Percentiles rank a stretch among this genome's conserved stretches.
phyloP scores from a whole-genome alignment of 1,140 invertebrate genomes.

The Drosophila fuyamai region DNA sequence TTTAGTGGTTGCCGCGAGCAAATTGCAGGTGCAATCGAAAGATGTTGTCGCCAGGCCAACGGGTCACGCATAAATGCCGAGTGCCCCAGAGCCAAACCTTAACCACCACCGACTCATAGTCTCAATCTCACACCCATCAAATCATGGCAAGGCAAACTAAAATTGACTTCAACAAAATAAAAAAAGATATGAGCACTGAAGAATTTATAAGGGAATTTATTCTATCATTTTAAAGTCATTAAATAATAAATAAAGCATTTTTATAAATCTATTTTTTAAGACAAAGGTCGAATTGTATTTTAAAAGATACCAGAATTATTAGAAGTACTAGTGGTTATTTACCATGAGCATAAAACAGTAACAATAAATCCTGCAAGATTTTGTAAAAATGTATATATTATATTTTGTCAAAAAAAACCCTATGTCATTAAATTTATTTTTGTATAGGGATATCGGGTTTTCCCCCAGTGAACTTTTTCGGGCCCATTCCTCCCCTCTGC shows the following conservation, averaged over 20 bases:
- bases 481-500: not conserved
- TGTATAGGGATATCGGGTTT: not conserved
- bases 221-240: too few relatives aligned
- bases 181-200: constrained; percentile 13
- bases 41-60: constrained; percentile 61
- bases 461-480: constrained; percentile 8
- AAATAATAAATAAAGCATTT: too few relatives aligned
- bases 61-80: constrained; percentile 7
- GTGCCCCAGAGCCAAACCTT: constrained; percentile 5
- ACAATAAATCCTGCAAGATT: too few relatives aligned
- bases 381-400: too few relatives aligned
- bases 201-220: too few relatives aligned
- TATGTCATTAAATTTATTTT: not conserved
- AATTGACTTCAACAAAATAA: constrained; percentile 63
- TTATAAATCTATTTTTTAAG: too few relatives aligned
- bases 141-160: constrained; percentile 63
- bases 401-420: too few relatives aligned
- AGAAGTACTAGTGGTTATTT: too few relatives aligned
- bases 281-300: too few relatives aligned
- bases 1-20: constrained; percentile 57
- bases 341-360: too few relatives aligned
- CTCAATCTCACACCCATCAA: constrained; percentile 38
- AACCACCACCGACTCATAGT: constrained; percentile 1
- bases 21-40: constrained; percentile 77
- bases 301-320: too few relatives aligned